Evolutionary conservation across 2,888 invertebrate genomes (phyloP).

Genomic region (Cosmorhoe ocellata): DNA sequence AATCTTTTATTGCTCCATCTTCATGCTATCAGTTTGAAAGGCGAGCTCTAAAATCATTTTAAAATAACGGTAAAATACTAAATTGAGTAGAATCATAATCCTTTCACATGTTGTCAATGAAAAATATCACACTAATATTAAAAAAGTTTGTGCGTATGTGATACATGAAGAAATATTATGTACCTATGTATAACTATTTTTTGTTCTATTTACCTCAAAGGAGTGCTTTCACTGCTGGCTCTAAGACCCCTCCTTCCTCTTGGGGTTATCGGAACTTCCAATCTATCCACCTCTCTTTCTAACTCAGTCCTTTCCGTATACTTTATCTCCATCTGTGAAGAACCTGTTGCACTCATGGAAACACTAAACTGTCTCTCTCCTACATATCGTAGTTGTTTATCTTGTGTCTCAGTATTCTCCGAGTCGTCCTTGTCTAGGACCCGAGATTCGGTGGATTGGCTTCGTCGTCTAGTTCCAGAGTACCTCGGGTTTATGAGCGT

Average conservation of each 20-base stretch:
- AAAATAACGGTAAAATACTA: too few relatives aligned
- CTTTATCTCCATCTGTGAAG: background rate
- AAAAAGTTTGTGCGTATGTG: too few relatives aligned
- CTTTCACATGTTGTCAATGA: too few relatives aligned
- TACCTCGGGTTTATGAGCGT: slow-evolving; percentile 70
- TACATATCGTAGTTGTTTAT: background rate
- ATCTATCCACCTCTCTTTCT: slow-evolving; percentile 8
- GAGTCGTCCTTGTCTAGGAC: background rate
- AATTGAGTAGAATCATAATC: too few relatives aligned
- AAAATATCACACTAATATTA: too few relatives aligned
- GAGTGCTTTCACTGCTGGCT: slow-evolving; percentile 49
- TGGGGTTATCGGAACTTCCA: slow-evolving; percentile 55
- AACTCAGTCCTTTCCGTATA: background rate
- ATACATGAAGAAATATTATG: too few relatives aligned
- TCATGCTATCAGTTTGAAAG: too few relatives aligned
- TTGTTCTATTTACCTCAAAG: slow-evolving; percentile 47
- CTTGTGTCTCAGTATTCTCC: slow-evolving; percentile 1
- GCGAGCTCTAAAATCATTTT: too few relatives aligned
- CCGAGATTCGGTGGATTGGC: slow-evolving; percentile 9
- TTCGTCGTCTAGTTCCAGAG: slow-evolving; percentile 37
- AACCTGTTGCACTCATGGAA: slow-evolving; percentile 5
- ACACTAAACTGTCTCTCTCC: slow-evolving; percentile 1
- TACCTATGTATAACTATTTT: too few relatives aligned
- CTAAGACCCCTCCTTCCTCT: slow-evolving; percentile 57
- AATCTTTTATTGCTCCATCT: too few relatives aligned